These are phyloP conservation scores for Gobio gobio DNA, from an alignment of 2,113 vertebrate genomes.

Conservation along the genomic window DNA sequence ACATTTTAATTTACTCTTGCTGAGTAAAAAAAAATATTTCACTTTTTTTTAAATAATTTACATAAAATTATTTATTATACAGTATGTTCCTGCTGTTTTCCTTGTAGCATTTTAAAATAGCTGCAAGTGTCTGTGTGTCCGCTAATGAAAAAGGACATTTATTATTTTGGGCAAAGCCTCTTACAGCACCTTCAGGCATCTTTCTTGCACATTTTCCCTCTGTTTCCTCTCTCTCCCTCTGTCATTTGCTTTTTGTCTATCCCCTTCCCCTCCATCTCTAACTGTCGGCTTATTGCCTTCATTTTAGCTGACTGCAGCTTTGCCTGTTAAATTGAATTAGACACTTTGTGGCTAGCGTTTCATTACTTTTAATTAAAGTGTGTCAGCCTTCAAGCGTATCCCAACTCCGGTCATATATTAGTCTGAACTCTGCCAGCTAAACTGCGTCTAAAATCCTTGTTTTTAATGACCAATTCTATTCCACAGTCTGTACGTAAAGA, in stretches of 20 bases:
- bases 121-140: neutral
- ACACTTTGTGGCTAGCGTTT: constrained; percentile 8
- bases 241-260: neutral
- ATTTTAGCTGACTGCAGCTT: constrained; percentile 47
- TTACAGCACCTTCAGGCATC: neutral
- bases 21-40: too few species aligned
- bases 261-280: constrained; percentile 3
- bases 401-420: constrained; percentile 11
- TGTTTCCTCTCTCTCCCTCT: neutral
- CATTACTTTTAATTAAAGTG: constrained; percentile 50
- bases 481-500: neutral
- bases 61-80: neutral
- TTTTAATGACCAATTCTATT: neutral
- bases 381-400: constrained; percentile 4
- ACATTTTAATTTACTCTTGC: too few species aligned
- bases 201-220: neutral
- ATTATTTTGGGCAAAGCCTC: constrained; percentile 11
- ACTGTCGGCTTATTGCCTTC: neutral
- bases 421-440: constrained; percentile 17
- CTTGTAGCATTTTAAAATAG: neutral
- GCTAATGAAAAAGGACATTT: neutral
- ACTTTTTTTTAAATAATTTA: neutral
- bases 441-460: constrained; percentile 2
- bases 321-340: constrained; percentile 40
- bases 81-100: neutral